Base-by-base conservation (phyloP, 2,888 invertebrate species). In the Odontothrips loti region DNA sequence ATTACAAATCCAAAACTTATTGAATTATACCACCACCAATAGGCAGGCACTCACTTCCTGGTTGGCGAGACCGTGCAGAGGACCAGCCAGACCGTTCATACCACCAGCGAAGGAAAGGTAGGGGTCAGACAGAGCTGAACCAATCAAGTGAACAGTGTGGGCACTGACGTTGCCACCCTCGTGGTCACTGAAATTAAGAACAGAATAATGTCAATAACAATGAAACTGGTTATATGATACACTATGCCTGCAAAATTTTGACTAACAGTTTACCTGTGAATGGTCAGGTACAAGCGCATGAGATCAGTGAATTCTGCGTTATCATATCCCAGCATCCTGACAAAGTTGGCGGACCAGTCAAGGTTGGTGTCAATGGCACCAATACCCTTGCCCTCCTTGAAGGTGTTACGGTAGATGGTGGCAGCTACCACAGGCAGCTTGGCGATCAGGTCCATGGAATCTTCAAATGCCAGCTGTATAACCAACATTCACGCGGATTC, bases 151-250 rank as follows among this genome's bases (percentile, higher is more conserved):
- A 20, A 94, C 94, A 0, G 97, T 94, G 88, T 98, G 98, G 3
- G 98, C 98, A 12, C 96, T 96, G 10, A 98, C 98, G 87, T 98
- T 98, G 85, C 98, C 97, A 84, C 97, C 97, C 88, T 98, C 97
- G 89, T 98, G 97, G 87, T 98, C 97, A 89, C 95, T 95, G 86
- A 51, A 87, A 86, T 83, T 83, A 81, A 83, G 20, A 47, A 43
- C n/a, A 81, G 11, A 63, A 80, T 10, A 81, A 80, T 34, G 15
- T n/a, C 51, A 47, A 15, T 8, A 79, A 8, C 8, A 47, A 58
- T 17, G 17, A 58, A 79, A 47, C 17, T 63, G 63, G 51, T 43
- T 43, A 4, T 51, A 81, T 81, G 17, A 81, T 43, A 47, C 29
- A 34, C 47, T 27, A 51, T 47, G 0, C 43, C 51, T 0, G 6